These are phyloP conservation scores for Lophius piscatorius DNA, from an alignment of 2,113 vertebrate species.

Conservation along the genomic window DNA sequence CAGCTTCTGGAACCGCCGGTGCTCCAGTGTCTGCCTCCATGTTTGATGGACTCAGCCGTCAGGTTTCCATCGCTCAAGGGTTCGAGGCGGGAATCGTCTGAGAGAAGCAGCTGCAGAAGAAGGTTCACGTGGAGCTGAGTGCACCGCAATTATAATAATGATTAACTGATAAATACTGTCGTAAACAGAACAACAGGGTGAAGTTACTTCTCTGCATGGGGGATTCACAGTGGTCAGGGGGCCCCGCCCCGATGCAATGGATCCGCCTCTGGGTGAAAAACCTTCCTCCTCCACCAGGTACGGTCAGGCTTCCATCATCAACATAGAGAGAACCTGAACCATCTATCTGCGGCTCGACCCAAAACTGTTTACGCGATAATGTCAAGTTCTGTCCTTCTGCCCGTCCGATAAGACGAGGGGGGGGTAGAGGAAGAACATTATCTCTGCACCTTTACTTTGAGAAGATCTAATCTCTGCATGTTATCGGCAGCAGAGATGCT, in stretches of 20 bases:
- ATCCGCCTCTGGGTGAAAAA: too few relatives aligned
- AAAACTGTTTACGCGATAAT: too few relatives aligned
- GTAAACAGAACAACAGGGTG: too few relatives aligned
- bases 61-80: background rate
- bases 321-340: too few relatives aligned
- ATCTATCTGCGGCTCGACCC: too few relatives aligned
- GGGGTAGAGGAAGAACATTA: slow-evolving; percentile 39
- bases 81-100: background rate
- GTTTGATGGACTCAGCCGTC: slow-evolving; percentile 51
- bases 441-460: slow-evolving; percentile 36
- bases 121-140: slow-evolving; percentile 3
- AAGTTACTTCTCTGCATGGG: too few relatives aligned
- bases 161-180: slow-evolving; percentile 39
- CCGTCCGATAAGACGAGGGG: slow-evolving; percentile 51
- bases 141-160: background rate
- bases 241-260: too few relatives aligned
- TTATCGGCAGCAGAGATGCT: slow-evolving; percentile 11
- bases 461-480: slow-evolving; percentile 38
- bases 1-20: slow-evolving; percentile 64
- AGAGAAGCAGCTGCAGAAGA: slow-evolving; percentile 11
- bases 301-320: too few relatives aligned
- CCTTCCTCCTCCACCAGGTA: too few relatives aligned
- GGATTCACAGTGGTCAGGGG: too few relatives aligned
- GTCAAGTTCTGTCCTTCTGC: slow-evolving; percentile 45
- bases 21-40: slow-evolving; percentile 59